Evolutionary conservation across 2,888 invertebrate species (phyloP).

Genomic region (Seladonia tumulorum): DNA sequence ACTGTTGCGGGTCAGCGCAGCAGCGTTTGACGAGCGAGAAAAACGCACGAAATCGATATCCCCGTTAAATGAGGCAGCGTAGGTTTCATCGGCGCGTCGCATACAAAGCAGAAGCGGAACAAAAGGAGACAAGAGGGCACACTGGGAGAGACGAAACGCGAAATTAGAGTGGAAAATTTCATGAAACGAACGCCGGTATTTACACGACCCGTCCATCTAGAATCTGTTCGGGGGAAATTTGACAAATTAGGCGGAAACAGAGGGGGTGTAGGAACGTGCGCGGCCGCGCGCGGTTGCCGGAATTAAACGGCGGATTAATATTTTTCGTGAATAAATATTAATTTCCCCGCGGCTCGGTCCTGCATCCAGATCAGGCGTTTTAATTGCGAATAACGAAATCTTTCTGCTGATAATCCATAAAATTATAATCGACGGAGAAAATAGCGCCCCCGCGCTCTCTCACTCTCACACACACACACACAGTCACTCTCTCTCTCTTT

Average conservation of each 20-base stretch:
- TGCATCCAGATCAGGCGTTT: background rate
- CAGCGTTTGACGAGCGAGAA: background rate
- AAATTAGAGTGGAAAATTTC: conserved; percentile 19
- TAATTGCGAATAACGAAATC: conserved; percentile 30
- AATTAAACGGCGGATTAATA: conserved; percentile 21
- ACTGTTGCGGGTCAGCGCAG: background rate
- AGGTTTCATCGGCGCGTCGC: background rate
- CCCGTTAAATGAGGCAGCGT: background rate
- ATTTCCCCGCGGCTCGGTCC: background rate
- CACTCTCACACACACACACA: background rate
- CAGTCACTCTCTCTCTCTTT: background rate
- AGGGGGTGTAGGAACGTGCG: background rate
- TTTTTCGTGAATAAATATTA: conserved; percentile 30
- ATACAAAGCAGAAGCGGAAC: background rate
- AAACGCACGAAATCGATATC: background rate
- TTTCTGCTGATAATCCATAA: conserved; percentile 20
- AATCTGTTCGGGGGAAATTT: background rate
- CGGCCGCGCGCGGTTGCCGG: background rate
- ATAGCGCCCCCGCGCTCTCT: conserved; percentile 19
- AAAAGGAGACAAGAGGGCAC: background rate
- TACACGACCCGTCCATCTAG: conserved; percentile 5
- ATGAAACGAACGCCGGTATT: conserved; percentile 15
- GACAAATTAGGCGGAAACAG: conserved; percentile 11
- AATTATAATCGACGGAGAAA: conserved; percentile 43
- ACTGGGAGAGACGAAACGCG: conserved; percentile 1